Evolutionary conservation across 2,113 vertebrate genomes (phyloP).

Genomic region (Syngnathoides biaculeatus): DNA sequence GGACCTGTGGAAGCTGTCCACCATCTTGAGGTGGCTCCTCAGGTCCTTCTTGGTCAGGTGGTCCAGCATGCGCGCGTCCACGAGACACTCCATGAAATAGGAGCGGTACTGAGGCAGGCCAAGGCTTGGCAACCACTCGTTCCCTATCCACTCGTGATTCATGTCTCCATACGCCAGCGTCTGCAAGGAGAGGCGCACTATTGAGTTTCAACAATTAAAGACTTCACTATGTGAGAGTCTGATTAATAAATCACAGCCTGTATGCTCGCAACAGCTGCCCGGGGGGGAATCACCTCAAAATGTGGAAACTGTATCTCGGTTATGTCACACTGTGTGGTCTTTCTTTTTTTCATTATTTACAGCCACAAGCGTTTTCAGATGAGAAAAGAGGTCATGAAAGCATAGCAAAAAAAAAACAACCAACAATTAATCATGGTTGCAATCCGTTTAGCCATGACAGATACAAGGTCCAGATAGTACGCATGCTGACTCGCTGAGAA

Average conservation of each 20-base stretch:
- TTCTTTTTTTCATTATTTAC: not conserved
- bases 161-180: slow-evolving; percentile 96
- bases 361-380: not conserved
- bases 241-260: not conserved
- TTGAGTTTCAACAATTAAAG: slow-evolving; percentile 5
- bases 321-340: not conserved
- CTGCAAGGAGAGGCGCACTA: slow-evolving; percentile 57
- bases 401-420: not conserved
- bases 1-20: slow-evolving; percentile 97
- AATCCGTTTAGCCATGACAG: not conserved
- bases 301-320: not conserved
- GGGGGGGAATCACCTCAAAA: not conserved
- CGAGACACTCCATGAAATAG: slow-evolving; percentile 98
- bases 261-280: not conserved
- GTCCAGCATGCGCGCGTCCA: slow-evolving; percentile 94
- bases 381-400: not conserved
- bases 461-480: not conserved
- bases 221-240: not conserved
- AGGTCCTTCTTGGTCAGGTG: slow-evolving; percentile 98
- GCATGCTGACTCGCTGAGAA: not conserved
- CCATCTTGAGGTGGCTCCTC: slow-evolving; percentile 94
- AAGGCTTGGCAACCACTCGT: slow-evolving; percentile 93
- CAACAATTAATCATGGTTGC: not conserved
- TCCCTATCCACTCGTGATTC: slow-evolving; percentile 99
- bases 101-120: slow-evolving; percentile 95